These are phyloP conservation scores for Cynoglossus semilaevis DNA, from an alignment of 2,113 vertebrate genomes.

Conservation along the genomic window DNA sequence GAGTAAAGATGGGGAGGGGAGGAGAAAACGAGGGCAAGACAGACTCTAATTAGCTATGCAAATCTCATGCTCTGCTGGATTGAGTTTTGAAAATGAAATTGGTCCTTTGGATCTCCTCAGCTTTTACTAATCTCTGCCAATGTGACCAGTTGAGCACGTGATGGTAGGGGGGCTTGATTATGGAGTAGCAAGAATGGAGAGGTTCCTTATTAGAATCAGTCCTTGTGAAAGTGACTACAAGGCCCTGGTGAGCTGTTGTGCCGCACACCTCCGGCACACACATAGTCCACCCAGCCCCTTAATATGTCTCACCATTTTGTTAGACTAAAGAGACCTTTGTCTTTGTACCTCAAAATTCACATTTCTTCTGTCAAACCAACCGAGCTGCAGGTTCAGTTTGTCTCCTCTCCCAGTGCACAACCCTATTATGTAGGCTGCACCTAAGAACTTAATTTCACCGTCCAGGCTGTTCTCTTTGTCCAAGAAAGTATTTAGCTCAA, in stretches of 20 bases:
- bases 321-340: background rate
- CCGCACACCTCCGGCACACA: conserved; percentile 22
- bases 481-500: conserved; percentile 51
- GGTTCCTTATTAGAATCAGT: conserved; percentile 55
- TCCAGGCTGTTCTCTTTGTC: conserved; percentile 26
- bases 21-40: conserved; percentile 22
- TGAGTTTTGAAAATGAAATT: conserved; percentile 70
- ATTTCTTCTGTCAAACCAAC: conserved; percentile 6
- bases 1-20: background rate
- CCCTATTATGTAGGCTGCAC: conserved; percentile 17
- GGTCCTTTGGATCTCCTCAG: conserved; percentile 71
- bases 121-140: conserved; percentile 57
- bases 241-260: conserved; percentile 51
- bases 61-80: conserved; percentile 66
- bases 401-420: conserved; percentile 10
- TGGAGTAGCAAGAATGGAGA: conserved; percentile 58
- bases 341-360: conserved; percentile 20
- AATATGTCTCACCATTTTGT: too few species aligned
- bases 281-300: too few species aligned
- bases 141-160: conserved; percentile 59
- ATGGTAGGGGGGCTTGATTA: conserved; percentile 63
- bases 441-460: conserved; percentile 46
- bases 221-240: conserved; percentile 31
- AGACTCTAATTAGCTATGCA: conserved; percentile 77
- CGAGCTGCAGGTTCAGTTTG: conserved; percentile 10